Conservation (phyloP, 2,797 vertebrate species). For the Hyperoplus lanceolatus region DNA sequence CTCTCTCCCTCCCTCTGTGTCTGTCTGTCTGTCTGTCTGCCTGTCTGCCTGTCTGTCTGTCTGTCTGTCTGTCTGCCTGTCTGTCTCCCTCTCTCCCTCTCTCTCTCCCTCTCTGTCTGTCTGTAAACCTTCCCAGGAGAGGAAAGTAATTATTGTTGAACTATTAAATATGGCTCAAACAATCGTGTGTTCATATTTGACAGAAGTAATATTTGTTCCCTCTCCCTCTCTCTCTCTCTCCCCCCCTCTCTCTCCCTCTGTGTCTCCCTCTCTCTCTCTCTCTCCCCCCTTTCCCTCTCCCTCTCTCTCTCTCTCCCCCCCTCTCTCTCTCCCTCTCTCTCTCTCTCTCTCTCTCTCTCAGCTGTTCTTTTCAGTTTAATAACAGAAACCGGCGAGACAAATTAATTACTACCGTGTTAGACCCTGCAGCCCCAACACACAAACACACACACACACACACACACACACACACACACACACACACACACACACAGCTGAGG, state of each 20-base stretch:
- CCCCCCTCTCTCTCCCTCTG: too few relatives aligned
- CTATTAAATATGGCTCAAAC: too few relatives aligned
- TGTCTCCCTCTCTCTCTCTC: too few relatives aligned
- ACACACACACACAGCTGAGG: slow-evolving; percentile 20
- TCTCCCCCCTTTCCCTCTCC: too few relatives aligned
- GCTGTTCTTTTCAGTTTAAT: slow-evolving; percentile 48
- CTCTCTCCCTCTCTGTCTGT: too few relatives aligned
- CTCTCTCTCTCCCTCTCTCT: too few relatives aligned
- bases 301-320: neutral
- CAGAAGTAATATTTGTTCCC: neutral
- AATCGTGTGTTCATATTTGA: neutral
- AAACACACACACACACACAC: slow-evolving; percentile 2
- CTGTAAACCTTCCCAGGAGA: neutral
- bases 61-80: too few relatives aligned
- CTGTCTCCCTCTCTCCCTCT: too few relatives aligned
- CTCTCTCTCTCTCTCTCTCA: neutral
- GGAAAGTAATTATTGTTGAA: neutral
- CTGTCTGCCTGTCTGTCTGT: too few relatives aligned
- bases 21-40: too few relatives aligned
- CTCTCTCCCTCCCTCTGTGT: too few relatives aligned
- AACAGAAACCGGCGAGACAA: slow-evolving; percentile 47
- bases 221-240: too few relatives aligned
- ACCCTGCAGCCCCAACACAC: slow-evolving; percentile 1
- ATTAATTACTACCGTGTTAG: slow-evolving; percentile 60
- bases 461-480: slow-evolving; percentile 9